Base-by-base conservation (phyloP, 1,140 invertebrate genomes). In the Cepaea nemoralis region DNA sequence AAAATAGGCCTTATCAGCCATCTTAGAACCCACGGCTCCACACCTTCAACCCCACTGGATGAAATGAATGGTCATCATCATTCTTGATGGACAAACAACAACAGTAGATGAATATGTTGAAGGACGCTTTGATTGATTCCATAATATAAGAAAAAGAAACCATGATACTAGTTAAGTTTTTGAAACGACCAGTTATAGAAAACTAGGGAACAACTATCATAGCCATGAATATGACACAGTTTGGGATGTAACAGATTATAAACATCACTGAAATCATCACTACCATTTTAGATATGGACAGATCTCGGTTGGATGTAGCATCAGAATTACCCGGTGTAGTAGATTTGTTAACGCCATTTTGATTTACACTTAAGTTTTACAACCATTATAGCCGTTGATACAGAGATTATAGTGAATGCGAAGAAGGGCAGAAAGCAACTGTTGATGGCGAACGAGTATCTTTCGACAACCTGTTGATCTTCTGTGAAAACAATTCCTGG, bases 131-230 rank as follows among this genome's bases (percentile, higher is more conserved):
- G 40, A 39, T 75, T 12, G 39, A 45, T 27, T 75, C 73, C 16
- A 75, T 39, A 14, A 75, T 75, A 37, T 75, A 75, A n/a, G n/a
- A 39, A 37, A 75, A 75, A 3, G 73, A 75, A 48, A 75, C 42
- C 2, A 75, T n/a, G 16, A 75, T 39, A 45, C n/a, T 19, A 35
- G 27, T 48, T 42, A 75, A 16, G 31, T 75, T 75, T 33, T 45
- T 16, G 31, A 40, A 75, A 19, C 12, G 42, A 3, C 73, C 73
- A 27, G 42, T 31, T 8, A 75, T 75, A 14, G 73, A 42, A 14
- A 75, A 31, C 12, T 55, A 24, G 22, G 73, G 40, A 6, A 33
- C 73, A 5, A 48, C 73, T 12, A 39, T 75, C 48, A 48, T 75
- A 6, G 39, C 73, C n/a, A 75, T 75, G 48, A 75, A 75, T 12